Evolutionary conservation across 1,140 invertebrate species (phyloP), one percentile per base, ranked within the genome.

Genomic region (Nautilus pompilius): DNA sequence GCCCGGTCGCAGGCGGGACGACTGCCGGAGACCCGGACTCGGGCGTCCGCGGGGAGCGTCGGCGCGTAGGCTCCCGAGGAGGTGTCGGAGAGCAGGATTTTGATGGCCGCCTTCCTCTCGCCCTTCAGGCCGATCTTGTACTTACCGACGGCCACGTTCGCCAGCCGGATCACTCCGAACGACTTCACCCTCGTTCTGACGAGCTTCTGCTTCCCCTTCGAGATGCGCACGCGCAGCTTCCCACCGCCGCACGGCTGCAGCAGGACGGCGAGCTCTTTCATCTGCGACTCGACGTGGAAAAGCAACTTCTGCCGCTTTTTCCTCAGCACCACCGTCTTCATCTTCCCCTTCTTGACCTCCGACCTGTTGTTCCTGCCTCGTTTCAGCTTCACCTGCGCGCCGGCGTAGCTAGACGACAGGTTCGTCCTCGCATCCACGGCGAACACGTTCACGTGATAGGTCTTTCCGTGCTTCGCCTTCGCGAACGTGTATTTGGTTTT

Each of bases 391-490:
- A 73, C 71, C 10, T 57, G 63, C 0, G 71, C 66, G 15, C 75
- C 75, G 10, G 62, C 63, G 60, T 80, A 83, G 6, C 71, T 63
- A 1, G 69, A 65, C 28, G 70, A 71, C 15, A 60, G 63, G 34
- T 79, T 75, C 13, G 70, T 78, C 13, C 56, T 28, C 10, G 57
- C 58, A 58, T 80, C 75, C 2, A 79, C 48, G 1, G 73, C 74
- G 68, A 77, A 82, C 6, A 82, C 80, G 63, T 82, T 79, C 5
- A 82, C 65, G 56, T 63, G 77, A 57, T 83, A 83, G 6, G 64
- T 73, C 22, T 63, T 69, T n/a, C 72, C 75, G 2, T 68, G 63
- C 10, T 68, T 61, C 1, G 74, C 69, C 34, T 69, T 66, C 24
- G 41, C 65, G 55, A 76, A 79, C 5, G 72, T 77, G 57, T 72